These are phyloP conservation scores for Hermodice carunculata DNA, from an alignment of 2,888 invertebrate species.

Conservation along the genomic window DNA sequence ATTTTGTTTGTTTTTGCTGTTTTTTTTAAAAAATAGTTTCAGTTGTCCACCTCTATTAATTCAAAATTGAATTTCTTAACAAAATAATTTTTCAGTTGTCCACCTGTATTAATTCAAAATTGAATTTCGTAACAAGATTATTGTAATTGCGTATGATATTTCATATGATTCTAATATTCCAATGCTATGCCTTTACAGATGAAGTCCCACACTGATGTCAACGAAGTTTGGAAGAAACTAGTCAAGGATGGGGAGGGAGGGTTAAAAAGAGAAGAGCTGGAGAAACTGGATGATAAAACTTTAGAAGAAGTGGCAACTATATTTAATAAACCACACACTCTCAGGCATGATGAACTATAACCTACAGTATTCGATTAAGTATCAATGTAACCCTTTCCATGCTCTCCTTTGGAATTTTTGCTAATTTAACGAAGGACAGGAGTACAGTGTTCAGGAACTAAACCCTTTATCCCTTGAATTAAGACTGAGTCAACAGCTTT, in stretches of 20 bases:
- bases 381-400: slow-evolving; percentile 3
- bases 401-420: too few species aligned
- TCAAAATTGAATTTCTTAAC: too few species aligned
- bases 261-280: slow-evolving; percentile 46
- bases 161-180: background rate
- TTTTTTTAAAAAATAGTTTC: too few species aligned
- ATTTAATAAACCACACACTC: slow-evolving; percentile 44
- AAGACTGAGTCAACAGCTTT: too few species aligned
- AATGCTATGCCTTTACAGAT: slow-evolving; percentile 12
- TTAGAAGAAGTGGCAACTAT: slow-evolving; percentile 46
- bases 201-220: slow-evolving; percentile 6
- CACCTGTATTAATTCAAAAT: too few species aligned
- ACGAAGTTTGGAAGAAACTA: slow-evolving; percentile 38
- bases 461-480: too few species aligned
- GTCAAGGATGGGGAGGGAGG: slow-evolving; percentile 31
- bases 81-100: too few species aligned
- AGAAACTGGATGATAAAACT: slow-evolving; percentile 34
- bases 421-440: too few species aligned
- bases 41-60: too few species aligned
- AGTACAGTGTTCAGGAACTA: too few species aligned
- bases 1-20: too few species aligned
- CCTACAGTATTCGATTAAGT: background rate
- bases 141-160: background rate
- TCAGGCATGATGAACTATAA: slow-evolving; percentile 46
- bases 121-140: too few species aligned